These are phyloP conservation scores for Asteroscopus sphinx DNA, from an alignment of 2,888 invertebrate genomes.

Conservation along the genomic window DNA sequence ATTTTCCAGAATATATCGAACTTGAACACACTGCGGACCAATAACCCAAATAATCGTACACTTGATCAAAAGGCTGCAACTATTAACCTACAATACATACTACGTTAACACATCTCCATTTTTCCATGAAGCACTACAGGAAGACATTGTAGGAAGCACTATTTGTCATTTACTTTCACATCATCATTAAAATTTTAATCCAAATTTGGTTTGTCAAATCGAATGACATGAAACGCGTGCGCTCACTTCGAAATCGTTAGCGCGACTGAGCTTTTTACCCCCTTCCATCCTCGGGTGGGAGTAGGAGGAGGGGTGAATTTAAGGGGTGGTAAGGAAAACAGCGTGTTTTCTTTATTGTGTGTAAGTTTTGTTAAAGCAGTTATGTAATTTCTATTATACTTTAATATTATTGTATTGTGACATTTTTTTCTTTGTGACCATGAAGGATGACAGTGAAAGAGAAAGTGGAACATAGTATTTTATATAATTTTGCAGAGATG, in stretches of 20 bases:
- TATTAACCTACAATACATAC: constrained; percentile 29
- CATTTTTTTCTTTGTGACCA: background rate
- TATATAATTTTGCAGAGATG: too few relatives aligned
- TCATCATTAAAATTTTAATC: constrained; percentile 31
- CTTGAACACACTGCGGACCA: constrained; percentile 34
- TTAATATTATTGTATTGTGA: constrained; percentile 1
- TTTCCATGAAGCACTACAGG: constrained; percentile 36
- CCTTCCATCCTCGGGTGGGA: constrained; percentile 43
- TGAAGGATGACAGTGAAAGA: too few relatives aligned
- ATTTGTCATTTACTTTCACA: constrained; percentile 41
- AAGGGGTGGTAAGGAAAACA: constrained; percentile 45
- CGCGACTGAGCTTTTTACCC: constrained; percentile 68
- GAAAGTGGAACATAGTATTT: too few relatives aligned
- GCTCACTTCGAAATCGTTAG: constrained; percentile 49
- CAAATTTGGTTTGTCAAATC: constrained; percentile 19
- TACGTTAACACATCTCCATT: constrained; percentile 27
- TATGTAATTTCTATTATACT: constrained; percentile 6
- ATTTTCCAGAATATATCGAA: too few relatives aligned
- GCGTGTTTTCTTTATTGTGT: constrained; percentile 35
- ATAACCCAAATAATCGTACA: constrained; percentile 24
- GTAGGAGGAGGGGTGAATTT: constrained; percentile 53
- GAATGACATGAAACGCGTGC: constrained; percentile 50
- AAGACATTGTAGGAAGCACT: constrained; percentile 57
- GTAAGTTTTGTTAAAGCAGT: constrained; percentile 7
- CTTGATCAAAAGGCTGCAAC: constrained; percentile 20